Evolutionary conservation across 2,113 vertebrate species (phyloP).

Genomic region (Lycaon pictus): DNA sequence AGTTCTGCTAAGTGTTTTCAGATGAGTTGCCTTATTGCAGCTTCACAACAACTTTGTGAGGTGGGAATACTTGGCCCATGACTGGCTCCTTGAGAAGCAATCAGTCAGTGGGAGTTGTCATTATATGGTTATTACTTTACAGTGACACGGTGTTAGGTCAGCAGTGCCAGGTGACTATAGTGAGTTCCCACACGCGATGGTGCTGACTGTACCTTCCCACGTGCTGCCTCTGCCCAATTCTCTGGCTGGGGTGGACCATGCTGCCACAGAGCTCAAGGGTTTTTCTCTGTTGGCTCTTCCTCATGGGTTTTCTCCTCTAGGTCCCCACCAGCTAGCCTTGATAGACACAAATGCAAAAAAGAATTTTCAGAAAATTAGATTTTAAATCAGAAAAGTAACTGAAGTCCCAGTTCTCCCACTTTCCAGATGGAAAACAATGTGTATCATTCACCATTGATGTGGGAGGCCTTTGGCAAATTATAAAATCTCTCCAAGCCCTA

Average conservation of each 20-base stretch:
- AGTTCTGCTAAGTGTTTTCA: not conserved
- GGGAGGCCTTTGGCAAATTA: not conserved
- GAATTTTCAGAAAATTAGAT: conserved; percentile 16
- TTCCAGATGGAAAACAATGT: not conserved
- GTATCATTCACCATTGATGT: not conserved
- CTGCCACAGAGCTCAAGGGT: not conserved
- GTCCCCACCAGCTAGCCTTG: not conserved
- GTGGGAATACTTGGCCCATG: not conserved
- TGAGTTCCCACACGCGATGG: not conserved
- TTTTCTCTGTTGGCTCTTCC: not conserved
- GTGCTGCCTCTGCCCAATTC: not conserved
- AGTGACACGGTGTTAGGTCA: not conserved
- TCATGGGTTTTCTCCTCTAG: not conserved
- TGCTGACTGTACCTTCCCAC: not conserved
- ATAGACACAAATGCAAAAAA: not conserved
- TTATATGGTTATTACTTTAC: not conserved
- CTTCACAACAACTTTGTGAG: not conserved
- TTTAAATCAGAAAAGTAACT: not conserved
- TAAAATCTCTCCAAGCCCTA: not conserved
- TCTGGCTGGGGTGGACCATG: not conserved
- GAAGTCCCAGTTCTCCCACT: not conserved
- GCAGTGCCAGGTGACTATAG: not conserved
- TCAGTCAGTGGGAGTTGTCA: not conserved
- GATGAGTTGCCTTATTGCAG: not conserved
- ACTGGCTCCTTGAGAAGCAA: not conserved